Base-by-base conservation (phyloP, 2,888 invertebrate genomes). In the Aricia artaxerxes region DNA sequence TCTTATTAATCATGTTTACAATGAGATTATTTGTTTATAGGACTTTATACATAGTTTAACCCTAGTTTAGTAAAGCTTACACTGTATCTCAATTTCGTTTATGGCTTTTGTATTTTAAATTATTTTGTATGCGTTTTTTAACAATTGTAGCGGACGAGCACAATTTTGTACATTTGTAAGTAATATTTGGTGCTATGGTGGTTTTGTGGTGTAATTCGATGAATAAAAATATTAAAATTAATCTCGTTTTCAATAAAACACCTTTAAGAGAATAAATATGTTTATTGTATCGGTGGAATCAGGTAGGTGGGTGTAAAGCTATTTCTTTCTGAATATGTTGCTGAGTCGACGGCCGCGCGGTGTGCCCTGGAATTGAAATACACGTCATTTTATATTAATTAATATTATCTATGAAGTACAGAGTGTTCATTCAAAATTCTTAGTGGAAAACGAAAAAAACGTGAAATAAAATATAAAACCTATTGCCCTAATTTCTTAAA, bases 91-190 rank as follows among this genome's bases (percentile, higher is more conserved):
- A 35, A 57, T 35, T 76, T 53, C 53, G 75, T 53, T 75, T 38
- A 78, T 78, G n/a, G 64, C 9, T 78, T 78, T 80, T 77, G 78
- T 81, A 82, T 79, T 79, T 49, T 77, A 60, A 78, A 61, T 78
- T 38, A 78, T 78, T 80, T 82, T 81, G 78, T 78, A 78, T 83
- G 80, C 80, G 80, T 78, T 80, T 81, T 79, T 78, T 57, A 79
- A 78, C 80, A 84, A 72, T 77, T 53, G 82, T 81, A 85, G 83
- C 85, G 84, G 87, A 86, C 85, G 87, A 88, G 92, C 93, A 93
- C 93, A 93, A 93, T 92, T 93, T 93, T 93, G 92, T 93, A 94
- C 91, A 92, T 92, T 93, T 92, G 89, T 93, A 92, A 90, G 90
- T 93, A 92, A 93, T 92, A 88, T 92, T 91, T 92, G 93, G 93